These are phyloP conservation scores for Corvus moneduloides DNA, from an alignment of 2,113 vertebrate genomes.

Conservation along the genomic window DNA sequence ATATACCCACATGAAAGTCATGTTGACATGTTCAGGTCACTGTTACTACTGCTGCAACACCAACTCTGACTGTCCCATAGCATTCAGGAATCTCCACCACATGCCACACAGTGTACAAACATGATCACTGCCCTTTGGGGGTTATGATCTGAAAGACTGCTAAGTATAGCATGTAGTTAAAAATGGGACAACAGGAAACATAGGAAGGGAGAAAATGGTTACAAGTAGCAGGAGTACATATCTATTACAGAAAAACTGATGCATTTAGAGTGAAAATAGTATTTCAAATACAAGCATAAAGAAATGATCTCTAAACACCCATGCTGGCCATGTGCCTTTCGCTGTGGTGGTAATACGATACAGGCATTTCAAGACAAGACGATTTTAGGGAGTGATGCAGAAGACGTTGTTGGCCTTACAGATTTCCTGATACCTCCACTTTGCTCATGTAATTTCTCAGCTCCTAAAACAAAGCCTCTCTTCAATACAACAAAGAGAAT, in stretches of 20 bases:
- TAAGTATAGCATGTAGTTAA: not conserved
- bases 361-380: not conserved
- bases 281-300: not conserved
- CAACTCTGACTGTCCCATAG: not conserved
- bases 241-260: not conserved
- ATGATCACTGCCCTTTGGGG: not conserved
- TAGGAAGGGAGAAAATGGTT: not conserved
- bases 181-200: not conserved
- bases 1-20: accelerated
- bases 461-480: not conserved
- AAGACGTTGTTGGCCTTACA: not conserved
- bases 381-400: not conserved
- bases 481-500: not conserved
- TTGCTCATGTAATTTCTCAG: not conserved
- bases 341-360: not conserved
- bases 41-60: not conserved
- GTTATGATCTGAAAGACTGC: not conserved
- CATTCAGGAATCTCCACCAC: not conserved
- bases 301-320: not conserved
- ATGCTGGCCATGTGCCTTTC: not conserved
- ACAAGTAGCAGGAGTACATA: not conserved
- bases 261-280: not conserved
- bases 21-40: accelerated
- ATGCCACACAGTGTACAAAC: accelerated
- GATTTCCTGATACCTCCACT: not conserved